Conservation (phyloP, 2,797 vertebrate species). For the Sebastes oblongus region DNA sequence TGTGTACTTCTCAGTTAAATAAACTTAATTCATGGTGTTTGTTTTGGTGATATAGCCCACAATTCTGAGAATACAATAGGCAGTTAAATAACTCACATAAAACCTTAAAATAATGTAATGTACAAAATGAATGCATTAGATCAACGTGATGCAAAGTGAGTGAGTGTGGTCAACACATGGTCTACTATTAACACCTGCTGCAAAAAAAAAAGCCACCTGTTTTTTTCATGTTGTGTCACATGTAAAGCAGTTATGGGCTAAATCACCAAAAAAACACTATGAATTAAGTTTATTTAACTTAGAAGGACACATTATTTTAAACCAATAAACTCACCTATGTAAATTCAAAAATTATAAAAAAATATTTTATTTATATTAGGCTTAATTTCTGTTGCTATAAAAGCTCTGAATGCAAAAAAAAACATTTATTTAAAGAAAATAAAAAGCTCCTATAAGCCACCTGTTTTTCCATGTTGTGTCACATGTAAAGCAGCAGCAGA, state of each 20-base stretch:
- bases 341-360: background rate
- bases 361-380: background rate
- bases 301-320: background rate
- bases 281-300: background rate
- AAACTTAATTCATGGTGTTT: background rate
- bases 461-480: background rate
- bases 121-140: too few relatives aligned
- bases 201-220: too few relatives aligned
- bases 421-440: background rate
- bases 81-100: too few relatives aligned
- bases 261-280: background rate
- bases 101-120: too few relatives aligned
- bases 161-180: too few relatives aligned
- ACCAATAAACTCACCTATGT: background rate
- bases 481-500: background rate
- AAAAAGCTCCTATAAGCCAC: background rate
- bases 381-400: rapidly evolving
- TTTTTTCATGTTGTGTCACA: too few relatives aligned
- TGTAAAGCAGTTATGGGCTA: too few relatives aligned
- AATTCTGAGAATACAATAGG: too few relatives aligned
- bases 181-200: too few relatives aligned
- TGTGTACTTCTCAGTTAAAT: background rate
- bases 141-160: too few relatives aligned
- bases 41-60: background rate
- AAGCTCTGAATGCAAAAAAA: background rate